Evolutionary conservation across 2,113 vertebrate species (phyloP).

Genomic region (Chauna torquata): DNA sequence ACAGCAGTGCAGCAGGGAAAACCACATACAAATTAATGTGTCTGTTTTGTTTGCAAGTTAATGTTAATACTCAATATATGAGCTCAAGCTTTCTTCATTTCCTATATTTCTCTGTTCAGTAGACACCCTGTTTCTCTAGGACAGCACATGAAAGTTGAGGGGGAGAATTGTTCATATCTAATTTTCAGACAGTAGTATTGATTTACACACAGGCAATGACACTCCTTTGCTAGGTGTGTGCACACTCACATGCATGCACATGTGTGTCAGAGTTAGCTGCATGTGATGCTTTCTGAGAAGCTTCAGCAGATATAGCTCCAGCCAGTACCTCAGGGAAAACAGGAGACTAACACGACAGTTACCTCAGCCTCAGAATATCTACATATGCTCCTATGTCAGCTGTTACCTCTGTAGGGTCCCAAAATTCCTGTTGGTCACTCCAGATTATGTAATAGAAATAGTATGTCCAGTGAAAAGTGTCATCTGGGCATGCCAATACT

Average conservation of each 20-base stretch:
- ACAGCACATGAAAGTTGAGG: not conserved
- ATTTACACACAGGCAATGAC: not conserved
- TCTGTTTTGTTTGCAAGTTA: not conserved
- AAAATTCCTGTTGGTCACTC: not conserved
- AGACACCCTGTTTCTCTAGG: not conserved
- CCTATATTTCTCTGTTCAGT: not conserved
- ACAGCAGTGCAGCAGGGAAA: not conserved
- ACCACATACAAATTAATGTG: fast-evolving
- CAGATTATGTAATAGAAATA: not conserved
- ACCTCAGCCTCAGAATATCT: not conserved
- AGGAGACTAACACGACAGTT: not conserved
- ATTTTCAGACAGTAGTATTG: not conserved
- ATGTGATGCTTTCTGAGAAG: not conserved
- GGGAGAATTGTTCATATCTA: not conserved
- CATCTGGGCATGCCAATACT: not conserved
- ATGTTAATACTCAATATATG: not conserved
- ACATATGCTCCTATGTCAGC: not conserved
- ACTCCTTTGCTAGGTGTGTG: not conserved
- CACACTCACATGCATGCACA: not conserved
- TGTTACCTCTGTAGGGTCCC: not conserved
- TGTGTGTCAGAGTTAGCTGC: not conserved
- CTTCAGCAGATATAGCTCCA: not conserved
- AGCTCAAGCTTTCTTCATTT: not conserved
- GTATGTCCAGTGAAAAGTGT: not conserved
- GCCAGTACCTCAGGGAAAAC: not conserved